Conservation (phyloP, 2,888 invertebrate genomes). For the Tachina lurida region DNA sequence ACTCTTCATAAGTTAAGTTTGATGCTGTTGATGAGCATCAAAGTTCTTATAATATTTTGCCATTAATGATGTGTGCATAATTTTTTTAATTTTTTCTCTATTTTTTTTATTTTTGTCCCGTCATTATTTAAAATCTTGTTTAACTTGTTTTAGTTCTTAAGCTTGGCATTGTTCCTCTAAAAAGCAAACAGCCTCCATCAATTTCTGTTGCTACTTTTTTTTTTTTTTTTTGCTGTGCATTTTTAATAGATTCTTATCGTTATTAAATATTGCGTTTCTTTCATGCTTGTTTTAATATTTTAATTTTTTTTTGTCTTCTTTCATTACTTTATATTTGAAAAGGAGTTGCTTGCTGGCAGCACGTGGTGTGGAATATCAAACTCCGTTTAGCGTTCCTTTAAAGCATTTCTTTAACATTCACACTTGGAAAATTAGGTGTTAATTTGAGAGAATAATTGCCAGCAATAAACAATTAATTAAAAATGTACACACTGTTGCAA, state of each 20-base stretch:
- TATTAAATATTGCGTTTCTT: conserved; percentile 33
- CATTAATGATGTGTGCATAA: conserved; percentile 53
- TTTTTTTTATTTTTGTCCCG: not conserved
- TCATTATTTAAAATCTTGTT: conserved; percentile 36
- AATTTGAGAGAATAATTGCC: conserved; percentile 59
- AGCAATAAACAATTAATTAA: conserved; percentile 49
- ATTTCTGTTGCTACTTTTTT: conserved; percentile 15
- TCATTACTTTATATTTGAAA: not conserved
- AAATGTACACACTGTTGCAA: conserved; percentile 4
- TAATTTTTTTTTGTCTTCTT: not conserved
- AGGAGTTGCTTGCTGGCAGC: conserved; percentile 27
- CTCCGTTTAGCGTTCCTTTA: conserved; percentile 6
- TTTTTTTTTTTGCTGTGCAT: too few relatives aligned
- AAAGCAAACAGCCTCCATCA: conserved; percentile 2
- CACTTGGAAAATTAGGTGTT: conserved; percentile 66
- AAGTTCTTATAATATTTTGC: conserved; percentile 49
- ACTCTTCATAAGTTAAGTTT: conserved; percentile 9
- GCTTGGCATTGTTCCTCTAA: conserved; percentile 12
- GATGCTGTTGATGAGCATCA: conserved; percentile 54
- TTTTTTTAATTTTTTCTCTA: not conserved
- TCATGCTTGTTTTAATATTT: conserved; percentile 19
- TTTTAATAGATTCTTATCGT: conserved; percentile 64
- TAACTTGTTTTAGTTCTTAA: conserved; percentile 61
- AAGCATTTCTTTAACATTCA: conserved; percentile 22
- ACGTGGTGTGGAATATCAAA: conserved; percentile 48